Conservation (phyloP, 2,797 vertebrate genomes). For the Poecilia wingei region DNA sequence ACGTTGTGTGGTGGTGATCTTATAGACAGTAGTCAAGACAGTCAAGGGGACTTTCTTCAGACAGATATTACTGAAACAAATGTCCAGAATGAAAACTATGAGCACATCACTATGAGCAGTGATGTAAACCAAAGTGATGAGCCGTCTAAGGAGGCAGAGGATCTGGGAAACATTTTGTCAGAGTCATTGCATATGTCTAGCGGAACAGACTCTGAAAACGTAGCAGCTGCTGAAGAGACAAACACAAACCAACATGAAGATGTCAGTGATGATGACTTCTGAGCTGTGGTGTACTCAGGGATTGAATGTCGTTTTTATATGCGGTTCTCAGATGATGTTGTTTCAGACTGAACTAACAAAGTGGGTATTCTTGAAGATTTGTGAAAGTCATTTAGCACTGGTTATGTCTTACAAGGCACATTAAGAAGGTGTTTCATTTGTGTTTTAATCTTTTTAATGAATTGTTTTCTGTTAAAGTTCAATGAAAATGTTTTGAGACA, state of each 20-base stretch:
- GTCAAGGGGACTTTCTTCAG: constrained; percentile 33
- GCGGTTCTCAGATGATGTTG: not conserved
- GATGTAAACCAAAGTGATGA: constrained; percentile 53
- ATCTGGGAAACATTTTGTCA: constrained; percentile 77
- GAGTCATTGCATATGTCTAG: constrained; percentile 69
- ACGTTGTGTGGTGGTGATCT: constrained; percentile 15
- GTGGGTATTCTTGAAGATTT: constrained; percentile 4
- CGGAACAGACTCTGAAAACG: constrained; percentile 26
- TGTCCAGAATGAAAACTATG: constrained; percentile 24
- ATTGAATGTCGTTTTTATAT: constrained; percentile 7
- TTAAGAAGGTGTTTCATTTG: not conserved
- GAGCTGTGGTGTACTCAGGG: constrained; percentile 38
- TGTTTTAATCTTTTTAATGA: not conserved
- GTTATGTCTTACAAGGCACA: not conserved
- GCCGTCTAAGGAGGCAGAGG: constrained; percentile 67
- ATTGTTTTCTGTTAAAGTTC: not conserved
- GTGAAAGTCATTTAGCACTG: constrained; percentile 1
- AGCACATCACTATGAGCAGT: constrained; percentile 10
- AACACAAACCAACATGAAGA: constrained; percentile 28
- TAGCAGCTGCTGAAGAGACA: constrained; percentile 41
- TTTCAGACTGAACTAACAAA: constrained; percentile 5
- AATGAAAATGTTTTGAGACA: not conserved
- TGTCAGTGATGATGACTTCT: constrained; percentile 79
- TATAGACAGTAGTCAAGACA: constrained; percentile 10
- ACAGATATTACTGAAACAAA: not conserved